Evolutionary conservation across 2,888 invertebrate species (phyloP).

Genomic region (Craniophora ligustri): DNA sequence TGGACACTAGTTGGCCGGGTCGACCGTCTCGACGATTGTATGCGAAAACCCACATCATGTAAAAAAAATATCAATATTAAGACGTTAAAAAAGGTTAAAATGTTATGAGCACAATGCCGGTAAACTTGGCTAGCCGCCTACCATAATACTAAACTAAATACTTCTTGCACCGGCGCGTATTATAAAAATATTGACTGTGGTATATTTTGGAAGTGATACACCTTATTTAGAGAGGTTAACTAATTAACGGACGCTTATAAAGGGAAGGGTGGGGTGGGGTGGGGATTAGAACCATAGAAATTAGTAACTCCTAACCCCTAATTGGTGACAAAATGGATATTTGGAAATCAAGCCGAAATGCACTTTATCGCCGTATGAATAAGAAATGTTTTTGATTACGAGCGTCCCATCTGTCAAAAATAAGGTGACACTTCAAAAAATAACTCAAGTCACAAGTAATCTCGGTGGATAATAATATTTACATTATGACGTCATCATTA

Average conservation of each 20-base stretch:
- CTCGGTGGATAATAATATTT: slow-evolving; percentile 44
- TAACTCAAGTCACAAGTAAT: slow-evolving; percentile 52
- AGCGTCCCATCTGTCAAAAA: slow-evolving; percentile 27
- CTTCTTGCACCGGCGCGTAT: slow-evolving; percentile 74
- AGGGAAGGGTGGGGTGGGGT: no score
- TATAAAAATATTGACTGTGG: slow-evolving; percentile 80
- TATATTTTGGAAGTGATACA: slow-evolving; percentile 47
- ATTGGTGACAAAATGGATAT: no score
- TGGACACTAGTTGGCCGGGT: no score
- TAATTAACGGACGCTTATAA: no score
- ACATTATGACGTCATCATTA: slow-evolving; percentile 34
- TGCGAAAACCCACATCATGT: no score
- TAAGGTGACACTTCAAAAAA: slow-evolving; percentile 35
- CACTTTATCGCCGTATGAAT: neutral
- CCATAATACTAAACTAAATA: slow-evolving; percentile 73
- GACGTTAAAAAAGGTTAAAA: neutral
- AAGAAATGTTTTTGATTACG: slow-evolving; percentile 16
- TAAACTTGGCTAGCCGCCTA: slow-evolving; percentile 24
- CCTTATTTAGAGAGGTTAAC: no score
- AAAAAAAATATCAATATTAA: neutral
- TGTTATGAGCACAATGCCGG: slow-evolving; percentile 6
- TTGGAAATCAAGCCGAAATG: neutral
- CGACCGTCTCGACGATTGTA: no score
- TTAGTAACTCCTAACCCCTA: no score
- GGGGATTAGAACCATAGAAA: no score